Evolutionary conservation across 2,888 invertebrate species (phyloP), one percentile per base, ranked within the genome.

Genomic region (Troilus luridus): DNA sequence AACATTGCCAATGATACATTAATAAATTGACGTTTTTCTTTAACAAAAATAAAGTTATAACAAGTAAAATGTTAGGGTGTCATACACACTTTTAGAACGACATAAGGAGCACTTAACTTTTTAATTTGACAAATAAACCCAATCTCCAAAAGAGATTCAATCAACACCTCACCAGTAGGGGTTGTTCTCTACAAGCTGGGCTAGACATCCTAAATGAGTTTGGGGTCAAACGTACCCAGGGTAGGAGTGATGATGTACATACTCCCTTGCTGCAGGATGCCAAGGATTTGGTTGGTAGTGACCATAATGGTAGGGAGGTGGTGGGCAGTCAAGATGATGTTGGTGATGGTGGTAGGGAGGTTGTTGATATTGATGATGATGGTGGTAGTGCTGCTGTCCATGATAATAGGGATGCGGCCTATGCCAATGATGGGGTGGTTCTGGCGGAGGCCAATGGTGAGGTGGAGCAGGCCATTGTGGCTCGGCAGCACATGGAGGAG

Each of bases 151-250:
- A 91, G 64, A 60, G 56, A 89, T 62, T 62, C 67, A 77, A 67
- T 72, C 72, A 88, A 90, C 64, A 58, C 58, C 41, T 91, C 90
- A 92, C 92, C 92, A 92, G 88, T 92, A 92, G 19, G 92, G 92
- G 91, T 92, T 92, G 89, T 92, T 92, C 90, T 92, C 92, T 56
- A 92, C 92, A 59, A 92, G 91, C 89, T 92, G 92, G 91, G 92
- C 92, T 91, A 92, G 90, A 91, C 91, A 92, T 88, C 92, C 92
- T 91, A 92, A 88, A 88, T 92, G 92, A 90, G 92, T 92, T 88
- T 92, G 92, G 92, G 92, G 92, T 92, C 92, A 92, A 91, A 92
- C 92, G 72, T 92, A 92, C 88, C 91, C 89, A 41, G 90, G 91
- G 89, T 92, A 92, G 21, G 89, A 88, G 72, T 92, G 92, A 62